Conservation (phyloP, 2,888 invertebrate species). For the Lysandra coridon region DNA sequence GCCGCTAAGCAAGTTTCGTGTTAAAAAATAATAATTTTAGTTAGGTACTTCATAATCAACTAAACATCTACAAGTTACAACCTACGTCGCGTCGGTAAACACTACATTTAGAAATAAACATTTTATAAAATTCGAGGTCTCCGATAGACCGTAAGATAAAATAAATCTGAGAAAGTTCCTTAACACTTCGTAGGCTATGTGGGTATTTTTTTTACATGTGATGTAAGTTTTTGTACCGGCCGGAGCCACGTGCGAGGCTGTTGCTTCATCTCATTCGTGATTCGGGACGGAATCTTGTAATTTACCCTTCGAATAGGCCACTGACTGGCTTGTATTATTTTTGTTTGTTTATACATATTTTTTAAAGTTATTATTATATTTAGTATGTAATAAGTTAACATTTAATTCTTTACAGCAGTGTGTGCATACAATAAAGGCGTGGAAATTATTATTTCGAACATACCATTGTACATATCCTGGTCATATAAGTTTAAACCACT, state of each 20-base stretch:
- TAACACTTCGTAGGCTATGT: background rate
- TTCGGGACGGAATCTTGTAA: background rate
- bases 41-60: too few relatives aligned
- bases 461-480: slow-evolving; percentile 10
- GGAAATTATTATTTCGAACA: background rate
- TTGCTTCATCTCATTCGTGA: background rate
- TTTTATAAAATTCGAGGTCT: background rate
- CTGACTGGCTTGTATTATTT: background rate
- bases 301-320: background rate
- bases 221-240: background rate
- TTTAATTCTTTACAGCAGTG: background rate
- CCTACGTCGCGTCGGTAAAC: too few relatives aligned
- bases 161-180: background rate
- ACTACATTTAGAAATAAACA: background rate
- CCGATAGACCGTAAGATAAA: background rate
- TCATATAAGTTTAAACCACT: background rate
- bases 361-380: background rate
- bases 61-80: too few relatives aligned
- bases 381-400: background rate
- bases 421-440: background rate
- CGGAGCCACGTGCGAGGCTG: slow-evolving; percentile 13
- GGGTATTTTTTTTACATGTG: background rate
- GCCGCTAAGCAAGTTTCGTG: background rate
- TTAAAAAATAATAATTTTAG: too few relatives aligned
- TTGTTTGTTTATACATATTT: background rate